phyloP scores from a whole-genome alignment of 1,140 invertebrate species.

The Drosophila grimshawi region DNA sequence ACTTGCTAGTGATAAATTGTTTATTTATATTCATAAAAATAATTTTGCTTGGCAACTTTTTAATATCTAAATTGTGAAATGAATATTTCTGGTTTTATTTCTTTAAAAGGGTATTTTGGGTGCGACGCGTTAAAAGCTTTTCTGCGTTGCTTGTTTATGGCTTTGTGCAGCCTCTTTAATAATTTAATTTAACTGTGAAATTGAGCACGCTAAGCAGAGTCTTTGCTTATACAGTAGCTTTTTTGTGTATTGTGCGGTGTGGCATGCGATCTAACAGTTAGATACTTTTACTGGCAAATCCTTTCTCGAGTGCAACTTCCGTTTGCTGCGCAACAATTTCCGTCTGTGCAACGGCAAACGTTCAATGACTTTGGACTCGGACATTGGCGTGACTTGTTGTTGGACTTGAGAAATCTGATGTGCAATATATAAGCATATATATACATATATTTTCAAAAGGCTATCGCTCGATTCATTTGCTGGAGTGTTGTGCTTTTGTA shows the following conservation, averaged over 20 bases:
- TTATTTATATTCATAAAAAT: no score
- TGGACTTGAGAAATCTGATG: constrained; percentile 40
- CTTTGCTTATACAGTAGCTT: constrained; percentile 27
- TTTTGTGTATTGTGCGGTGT: constrained; percentile 17
- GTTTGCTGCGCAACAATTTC: constrained; percentile 58
- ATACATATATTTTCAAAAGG: constrained; percentile 32
- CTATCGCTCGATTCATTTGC: constrained; percentile 51
- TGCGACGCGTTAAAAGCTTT: constrained; percentile 4
- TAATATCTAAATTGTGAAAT: no score
- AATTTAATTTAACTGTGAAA: constrained; percentile 68
- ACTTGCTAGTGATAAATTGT: no score
- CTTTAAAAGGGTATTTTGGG: constrained; percentile 29
- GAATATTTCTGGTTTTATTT: no score
- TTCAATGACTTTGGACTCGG: constrained; percentile 63
- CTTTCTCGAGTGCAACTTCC: constrained; percentile 61
- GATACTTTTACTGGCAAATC: constrained; percentile 65
- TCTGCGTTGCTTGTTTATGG: not conserved
- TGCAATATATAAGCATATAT: constrained; percentile 30
- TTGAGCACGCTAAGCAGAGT: constrained; percentile 50
- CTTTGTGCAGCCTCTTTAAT: constrained; percentile 57
- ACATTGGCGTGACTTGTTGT: constrained; percentile 67
- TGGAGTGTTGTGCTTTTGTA: constrained; percentile 20
- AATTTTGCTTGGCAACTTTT: no score
- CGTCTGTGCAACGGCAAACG: constrained; percentile 34
- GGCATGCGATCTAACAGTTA: constrained; percentile 68